Evolutionary conservation across 2,797 vertebrate genomes (phyloP), one percentile per base, ranked within the genome.

Genomic region (Syngnathus rostellatus): DNA sequence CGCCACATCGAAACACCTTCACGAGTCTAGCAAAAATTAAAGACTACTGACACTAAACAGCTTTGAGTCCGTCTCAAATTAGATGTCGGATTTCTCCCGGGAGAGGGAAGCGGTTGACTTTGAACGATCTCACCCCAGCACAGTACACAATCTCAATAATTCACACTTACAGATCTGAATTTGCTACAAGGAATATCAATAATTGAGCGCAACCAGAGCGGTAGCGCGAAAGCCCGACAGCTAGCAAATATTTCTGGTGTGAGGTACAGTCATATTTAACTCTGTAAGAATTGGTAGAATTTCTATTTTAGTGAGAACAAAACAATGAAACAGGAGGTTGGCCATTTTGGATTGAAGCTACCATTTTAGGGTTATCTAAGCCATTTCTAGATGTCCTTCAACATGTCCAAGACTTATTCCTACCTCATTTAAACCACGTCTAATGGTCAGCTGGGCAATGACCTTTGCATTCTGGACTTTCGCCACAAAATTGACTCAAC

Each of bases 101-200:
- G 81, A 75, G 63, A 62, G 68, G 68, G 80, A 43, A 61, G 37
- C n/a, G 39, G 39, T 16, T 50, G 76, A 84, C 85, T 89, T 85
- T 86, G 73, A 86, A 83, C 76, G 31, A 81, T 86, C 76, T 83
- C 70, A 71, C 69, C 64, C 76, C 67, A 74, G 75, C 72, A 74
- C 72, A 73, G 78, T 75, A 83, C 74, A 86, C 75, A 70, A 58
- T 84, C 78, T 88, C 77, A 88, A 91, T 90, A 87, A 87, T 89
- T 88, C 73, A 87, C 83, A 80, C 75, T 74, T 74, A 83, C 77
- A 86, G 76, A 88, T 83, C 81, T 84, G 82, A 70, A 85, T 86
- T 86, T 85, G 77, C 72, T 71, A 72, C 68, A 11, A 71, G 70
- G 77, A 67, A 69, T 70, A 80, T 88, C 65, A 86, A 89, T 85